Evolutionary conservation across 2,797 vertebrate genomes (phyloP), one percentile per base, ranked within the genome.

Genomic region (Ctenopoma kingsleyae): DNA sequence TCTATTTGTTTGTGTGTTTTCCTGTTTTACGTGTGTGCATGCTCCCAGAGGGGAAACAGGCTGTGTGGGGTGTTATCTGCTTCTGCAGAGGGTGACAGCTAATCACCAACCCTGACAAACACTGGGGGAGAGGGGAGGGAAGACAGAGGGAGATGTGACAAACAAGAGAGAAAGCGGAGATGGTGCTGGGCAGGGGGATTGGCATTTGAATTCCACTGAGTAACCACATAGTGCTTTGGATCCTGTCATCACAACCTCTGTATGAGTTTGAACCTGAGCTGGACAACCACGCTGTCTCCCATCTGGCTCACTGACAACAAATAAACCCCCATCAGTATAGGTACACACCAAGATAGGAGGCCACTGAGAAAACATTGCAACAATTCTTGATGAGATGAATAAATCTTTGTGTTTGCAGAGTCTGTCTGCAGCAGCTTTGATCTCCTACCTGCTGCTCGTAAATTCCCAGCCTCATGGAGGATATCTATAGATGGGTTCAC

Each of bases 101-200:
- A 94, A 94, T 94, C 92, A 94, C 92, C 89, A 86, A 85, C 83
- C 86, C 89, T 94, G 93, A 94, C 92, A 92, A 93, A 93, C 89
- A 90, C 89, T 83, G 86, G 88, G 86, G 85, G 84, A 79, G 81
- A 80, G 85, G 57, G 84, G 87, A 73, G 74, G 71, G 75, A 52
- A 69, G 71, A 68, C 78, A 81, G 78, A 67, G 80, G 73, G 74
- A 50, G 86, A 67, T 67, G 80, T 86, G 82, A 73, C 74, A 85
- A 84, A 87, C 38, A 69, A 41, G 65, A 54, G 63, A 47, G 53
- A 44, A 27, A 23, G 51, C 16, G 60, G 84, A 78, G 87, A 83
- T 68, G 87, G 84, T 59, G 79, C 78, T 80, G 88, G 81, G 84
- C 75, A 76, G 77, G 73, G 80, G 85, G 84, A 85, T 90, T 90